phyloP scores from a whole-genome alignment of 2,888 invertebrate species.

The Folsomia candida region DNA sequence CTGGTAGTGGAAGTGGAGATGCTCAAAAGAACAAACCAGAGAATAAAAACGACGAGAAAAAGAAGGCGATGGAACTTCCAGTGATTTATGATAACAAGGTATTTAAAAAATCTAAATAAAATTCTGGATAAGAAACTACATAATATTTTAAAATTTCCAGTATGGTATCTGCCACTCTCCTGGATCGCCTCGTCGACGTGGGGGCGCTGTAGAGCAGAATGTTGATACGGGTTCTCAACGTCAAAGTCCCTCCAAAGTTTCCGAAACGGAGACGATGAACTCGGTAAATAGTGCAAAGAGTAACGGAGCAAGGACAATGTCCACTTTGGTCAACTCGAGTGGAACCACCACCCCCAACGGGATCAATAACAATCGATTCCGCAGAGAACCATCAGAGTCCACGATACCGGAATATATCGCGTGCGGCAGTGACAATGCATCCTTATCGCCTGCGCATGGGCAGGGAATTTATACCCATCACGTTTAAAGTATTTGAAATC shows the following conservation, averaged over 20 bases:
- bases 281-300: constrained; percentile 1
- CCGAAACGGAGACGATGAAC: constrained; percentile 17
- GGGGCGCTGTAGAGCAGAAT: neutral
- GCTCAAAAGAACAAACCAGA: no score
- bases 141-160: neutral
- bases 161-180: neutral
- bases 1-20: no score
- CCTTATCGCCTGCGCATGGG: constrained; percentile 33
- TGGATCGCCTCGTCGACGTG: neutral
- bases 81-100: constrained; percentile 19
- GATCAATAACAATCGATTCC: constrained; percentile 22
- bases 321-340: neutral
- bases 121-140: neutral
- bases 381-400: constrained; percentile 42
- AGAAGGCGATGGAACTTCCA: constrained; percentile 25
- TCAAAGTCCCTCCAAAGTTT: constrained; percentile 3
- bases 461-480: constrained; percentile 23
- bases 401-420: constrained; percentile 37
- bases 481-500: constrained; percentile 13
- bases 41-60: neutral
- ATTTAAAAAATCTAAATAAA: no score
- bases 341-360: constrained; percentile 5
- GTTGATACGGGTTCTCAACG: neutral
- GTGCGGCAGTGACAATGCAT: constrained; percentile 42
- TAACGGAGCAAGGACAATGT: neutral